Evolutionary conservation across 2,888 invertebrate species (phyloP).

Genomic region (Azorinus chamasolen): DNA sequence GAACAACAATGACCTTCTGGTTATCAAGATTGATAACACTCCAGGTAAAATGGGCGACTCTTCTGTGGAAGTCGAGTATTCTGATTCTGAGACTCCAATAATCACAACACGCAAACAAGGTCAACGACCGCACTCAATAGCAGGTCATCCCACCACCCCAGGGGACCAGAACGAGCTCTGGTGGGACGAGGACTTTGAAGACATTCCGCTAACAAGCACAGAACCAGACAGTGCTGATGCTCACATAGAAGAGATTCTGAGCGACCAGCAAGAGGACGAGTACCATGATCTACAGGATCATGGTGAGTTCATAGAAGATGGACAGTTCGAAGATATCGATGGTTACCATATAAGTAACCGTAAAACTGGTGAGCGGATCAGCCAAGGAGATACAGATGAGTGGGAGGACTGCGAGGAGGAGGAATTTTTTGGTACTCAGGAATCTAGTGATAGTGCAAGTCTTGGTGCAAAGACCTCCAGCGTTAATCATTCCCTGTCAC

Average conservation of each 20-base stretch:
- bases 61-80: slow-evolving; percentile 79
- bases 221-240: slow-evolving; percentile 65
- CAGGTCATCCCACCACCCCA: slow-evolving; percentile 46
- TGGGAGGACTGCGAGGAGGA: slow-evolving; percentile 76
- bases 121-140: slow-evolving; percentile 48
- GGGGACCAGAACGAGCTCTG: slow-evolving; percentile 66
- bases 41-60: slow-evolving; percentile 70
- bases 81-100: slow-evolving; percentile 70
- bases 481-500: slow-evolving; percentile 52
- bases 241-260: slow-evolving; percentile 62
- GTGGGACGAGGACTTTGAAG: slow-evolving; percentile 74
- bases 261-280: slow-evolving; percentile 57
- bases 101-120: slow-evolving; percentile 57
- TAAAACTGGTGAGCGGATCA: slow-evolving; percentile 50
- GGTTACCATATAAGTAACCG: slow-evolving; percentile 30
- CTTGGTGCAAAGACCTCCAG: slow-evolving; percentile 47
- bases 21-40: slow-evolving; percentile 83
- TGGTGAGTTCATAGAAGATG: slow-evolving; percentile 64
- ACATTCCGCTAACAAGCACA: slow-evolving; percentile 67
- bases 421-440: slow-evolving; percentile 59
- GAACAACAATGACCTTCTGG: slow-evolving; percentile 78
- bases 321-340: slow-evolving; percentile 67
- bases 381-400: slow-evolving; percentile 77
- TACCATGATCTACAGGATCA: slow-evolving; percentile 57
- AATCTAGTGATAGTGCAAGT: slow-evolving; percentile 46